Evolutionary conservation across 1,140 invertebrate species (phyloP), one percentile per base, ranked within the genome.

Genomic region (Drosophila littoralis): DNA sequence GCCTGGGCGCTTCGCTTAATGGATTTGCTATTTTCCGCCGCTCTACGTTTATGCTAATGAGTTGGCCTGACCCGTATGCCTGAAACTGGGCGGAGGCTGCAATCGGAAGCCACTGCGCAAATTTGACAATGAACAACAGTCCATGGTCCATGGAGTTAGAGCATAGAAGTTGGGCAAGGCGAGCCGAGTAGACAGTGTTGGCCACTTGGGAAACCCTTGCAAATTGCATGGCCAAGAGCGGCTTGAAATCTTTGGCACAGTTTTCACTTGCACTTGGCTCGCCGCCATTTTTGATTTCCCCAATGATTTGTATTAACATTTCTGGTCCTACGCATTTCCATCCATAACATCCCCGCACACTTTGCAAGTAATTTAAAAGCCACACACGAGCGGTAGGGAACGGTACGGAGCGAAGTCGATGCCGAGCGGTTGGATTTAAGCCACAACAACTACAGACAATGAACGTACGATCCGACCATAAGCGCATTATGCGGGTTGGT

Each of bases 251-350:
- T 79, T 77, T 72, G 83, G 79, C 77, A 83, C 79, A 80, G 65
- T 88, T 88, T 84, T 80, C 80, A 88, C 77, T 89, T 89, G 84
- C 84, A 89, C 74, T 88, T 63, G 50, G 22, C 40, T 28, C 45
- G 63, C 61, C 84, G 64, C 72, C 67, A 72, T 81, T 84, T 90
- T 84, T 91, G 88, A 91, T 91, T 91, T 91, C 88, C 88, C 88
- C 78, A 72, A 91, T 79, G 88, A 84, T 81, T 91, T 77, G 77
- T 58, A 91, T 84, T 91, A 91, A 81, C 89, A 89, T 88, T 89
- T 88, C 84, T 67, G 82, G 80, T 67, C 63, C 35, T 65, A 79
- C 83, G 82, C 83, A 15, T 68, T 48, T 64, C 13, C 38, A 28
- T 13, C 12, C 13, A 17, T 9, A 9, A 10, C 15, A 8, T 36